phyloP scores from a whole-genome alignment of 2,113 vertebrate genomes.

The Boulengeromyrus knoepffleri region DNA sequence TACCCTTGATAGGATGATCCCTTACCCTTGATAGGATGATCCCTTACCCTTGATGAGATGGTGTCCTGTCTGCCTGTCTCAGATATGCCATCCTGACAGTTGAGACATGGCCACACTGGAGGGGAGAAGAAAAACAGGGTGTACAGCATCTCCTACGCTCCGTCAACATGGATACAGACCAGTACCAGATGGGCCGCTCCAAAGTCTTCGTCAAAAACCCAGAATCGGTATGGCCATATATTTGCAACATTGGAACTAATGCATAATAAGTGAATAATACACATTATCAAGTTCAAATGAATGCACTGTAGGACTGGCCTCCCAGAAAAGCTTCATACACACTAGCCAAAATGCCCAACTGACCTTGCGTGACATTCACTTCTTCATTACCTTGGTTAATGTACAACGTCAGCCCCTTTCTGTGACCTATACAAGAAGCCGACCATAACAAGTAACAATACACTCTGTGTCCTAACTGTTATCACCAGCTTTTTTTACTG shows the following conservation, averaged over 20 bases:
- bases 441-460: neutral
- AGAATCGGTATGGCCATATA: slow-evolving; percentile 70
- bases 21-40: neutral
- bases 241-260: neutral
- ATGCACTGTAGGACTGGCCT: neutral
- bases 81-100: slow-evolving; percentile 90
- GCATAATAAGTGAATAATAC: neutral
- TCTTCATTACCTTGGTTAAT: neutral
- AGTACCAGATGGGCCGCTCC: slow-evolving; percentile 89
- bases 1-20: neutral
- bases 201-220: slow-evolving; percentile 96
- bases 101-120: slow-evolving; percentile 84
- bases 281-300: neutral
- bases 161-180: slow-evolving; percentile 89
- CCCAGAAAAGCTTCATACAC: neutral
- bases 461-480: neutral
- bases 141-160: slow-evolving; percentile 84
- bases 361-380: neutral
- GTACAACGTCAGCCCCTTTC: neutral
- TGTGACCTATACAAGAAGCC: neutral
- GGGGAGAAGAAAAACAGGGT: slow-evolving; percentile 76
- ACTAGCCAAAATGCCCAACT: neutral
- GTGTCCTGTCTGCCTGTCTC: neutral
- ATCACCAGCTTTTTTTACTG: slow-evolving; percentile 81
- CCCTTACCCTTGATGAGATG: neutral